Conservation (phyloP, 1,140 invertebrate species). For the Heterodera schachtii region DNA sequence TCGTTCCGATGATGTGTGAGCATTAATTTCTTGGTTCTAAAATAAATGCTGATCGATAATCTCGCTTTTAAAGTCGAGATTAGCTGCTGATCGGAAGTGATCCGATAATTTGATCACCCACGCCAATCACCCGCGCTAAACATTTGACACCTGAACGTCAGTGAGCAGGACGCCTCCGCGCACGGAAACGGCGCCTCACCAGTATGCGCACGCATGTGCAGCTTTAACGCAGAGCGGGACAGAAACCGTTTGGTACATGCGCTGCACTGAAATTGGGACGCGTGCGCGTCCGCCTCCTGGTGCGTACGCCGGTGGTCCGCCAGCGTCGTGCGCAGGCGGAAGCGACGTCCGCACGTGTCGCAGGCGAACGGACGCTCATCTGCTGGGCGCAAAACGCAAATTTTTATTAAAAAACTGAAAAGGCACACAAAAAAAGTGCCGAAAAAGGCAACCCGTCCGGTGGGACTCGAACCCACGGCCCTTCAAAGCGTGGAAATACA, state of each 20-base stretch:
- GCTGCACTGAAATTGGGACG: conserved; percentile 10
- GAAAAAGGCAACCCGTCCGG: too few relatives aligned
- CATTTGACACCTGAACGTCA: neutral
- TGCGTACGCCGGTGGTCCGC: conserved; percentile 18
- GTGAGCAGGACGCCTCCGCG: neutral
- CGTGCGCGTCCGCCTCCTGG: neutral
- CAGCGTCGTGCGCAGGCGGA: conserved; percentile 2
- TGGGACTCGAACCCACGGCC: too few relatives aligned
- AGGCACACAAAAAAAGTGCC: too few relatives aligned
- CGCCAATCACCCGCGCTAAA: too few relatives aligned
- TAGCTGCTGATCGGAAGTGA: too few relatives aligned
- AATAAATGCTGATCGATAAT: neutral
- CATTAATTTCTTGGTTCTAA: conserved; percentile 26
- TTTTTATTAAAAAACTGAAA: neutral
- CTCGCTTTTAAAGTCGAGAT: too few relatives aligned
- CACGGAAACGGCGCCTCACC: conserved; percentile 25
- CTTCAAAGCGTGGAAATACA: too few relatives aligned
- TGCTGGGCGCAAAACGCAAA: neutral
- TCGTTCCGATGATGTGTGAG: conserved; percentile 5
- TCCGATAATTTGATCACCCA: too few relatives aligned
- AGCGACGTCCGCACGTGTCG: neutral
- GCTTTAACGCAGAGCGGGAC: conserved; percentile 22
- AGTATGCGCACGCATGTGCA: conserved; percentile 20
- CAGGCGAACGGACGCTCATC: conserved; percentile 24
- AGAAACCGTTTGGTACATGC: conserved; percentile 20